A percentile compares a stretch with the other conserved stretches of the same genome.
These are phyloP conservation scores for Sphyrna mokarran DNA, from an alignment of 2,113 vertebrate genomes.

Conservation along the genomic window DNA sequence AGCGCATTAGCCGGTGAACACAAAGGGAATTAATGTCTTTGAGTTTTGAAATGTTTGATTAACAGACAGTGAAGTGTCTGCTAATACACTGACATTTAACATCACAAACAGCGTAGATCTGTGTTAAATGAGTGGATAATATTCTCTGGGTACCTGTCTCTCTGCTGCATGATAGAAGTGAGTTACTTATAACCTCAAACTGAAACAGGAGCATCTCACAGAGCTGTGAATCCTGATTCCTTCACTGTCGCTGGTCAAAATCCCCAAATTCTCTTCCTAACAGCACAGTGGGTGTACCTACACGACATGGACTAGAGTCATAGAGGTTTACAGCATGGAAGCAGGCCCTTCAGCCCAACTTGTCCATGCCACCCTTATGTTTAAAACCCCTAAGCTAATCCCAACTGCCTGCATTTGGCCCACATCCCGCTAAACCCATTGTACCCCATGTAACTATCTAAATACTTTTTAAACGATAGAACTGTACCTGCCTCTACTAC, in stretches of 20 bases:
- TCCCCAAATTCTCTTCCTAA: background rate
- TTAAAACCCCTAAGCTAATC: too few species aligned
- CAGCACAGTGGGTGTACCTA: background rate
- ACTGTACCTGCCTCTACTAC: too few species aligned
- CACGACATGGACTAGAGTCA: background rate
- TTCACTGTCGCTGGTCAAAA: background rate
- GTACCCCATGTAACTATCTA: too few species aligned
- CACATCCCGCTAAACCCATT: too few species aligned
- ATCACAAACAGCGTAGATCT: background rate
- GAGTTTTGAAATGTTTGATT: conserved; percentile 11
- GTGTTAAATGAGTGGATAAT: conserved; percentile 13
- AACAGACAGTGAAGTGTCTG: conserved; percentile 27
- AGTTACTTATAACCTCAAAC: background rate
- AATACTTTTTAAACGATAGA: too few species aligned
- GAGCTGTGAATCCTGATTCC: background rate
- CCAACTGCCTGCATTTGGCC: too few species aligned
- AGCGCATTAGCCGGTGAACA: conserved; percentile 16
- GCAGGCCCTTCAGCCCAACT: too few species aligned
- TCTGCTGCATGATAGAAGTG: background rate
- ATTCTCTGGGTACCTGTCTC: background rate
- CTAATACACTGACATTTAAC: background rate
- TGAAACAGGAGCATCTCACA: background rate
- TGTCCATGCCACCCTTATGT: too few species aligned
- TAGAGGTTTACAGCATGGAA: too few species aligned
- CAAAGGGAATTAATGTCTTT: conserved; percentile 20